Conservation (phyloP, 2,797 vertebrate genomes). For the Margarornis squamiger region DNA sequence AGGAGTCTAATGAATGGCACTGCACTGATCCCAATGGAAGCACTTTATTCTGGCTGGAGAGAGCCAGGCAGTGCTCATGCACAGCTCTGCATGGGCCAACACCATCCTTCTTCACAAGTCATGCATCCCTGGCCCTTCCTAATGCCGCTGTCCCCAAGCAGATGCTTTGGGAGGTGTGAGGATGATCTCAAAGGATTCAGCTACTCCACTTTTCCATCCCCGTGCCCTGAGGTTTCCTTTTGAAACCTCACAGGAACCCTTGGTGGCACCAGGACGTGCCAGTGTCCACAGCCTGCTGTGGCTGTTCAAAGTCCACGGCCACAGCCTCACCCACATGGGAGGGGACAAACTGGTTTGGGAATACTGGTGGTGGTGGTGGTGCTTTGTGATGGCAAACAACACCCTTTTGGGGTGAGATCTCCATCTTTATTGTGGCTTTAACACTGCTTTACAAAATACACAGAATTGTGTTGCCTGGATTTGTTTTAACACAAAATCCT, state of each 20-base stretch:
- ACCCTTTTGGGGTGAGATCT: neutral
- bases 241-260: neutral
- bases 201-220: fast-evolving
- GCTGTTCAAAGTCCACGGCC: neutral
- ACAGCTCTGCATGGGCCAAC: neutral
- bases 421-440: neutral
- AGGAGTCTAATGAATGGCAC: neutral
- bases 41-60: neutral
- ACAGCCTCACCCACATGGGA: fast-evolving
- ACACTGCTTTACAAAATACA: neutral
- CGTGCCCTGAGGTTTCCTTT: neutral
- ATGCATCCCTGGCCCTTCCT: neutral
- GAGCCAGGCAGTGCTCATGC: neutral
- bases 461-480: neutral
- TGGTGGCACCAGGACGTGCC: fast-evolving
- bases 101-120: fast-evolving
- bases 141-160: fast-evolving
- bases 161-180: neutral
- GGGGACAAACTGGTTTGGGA: neutral
- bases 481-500: neutral
- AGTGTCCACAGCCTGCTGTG: neutral
- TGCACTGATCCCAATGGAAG: fast-evolving
- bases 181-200: fast-evolving
- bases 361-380: fast-evolving
- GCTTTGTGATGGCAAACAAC: neutral